Conservation (phyloP, 1,140 invertebrate species). For the Portunus trituberculatus region DNA sequence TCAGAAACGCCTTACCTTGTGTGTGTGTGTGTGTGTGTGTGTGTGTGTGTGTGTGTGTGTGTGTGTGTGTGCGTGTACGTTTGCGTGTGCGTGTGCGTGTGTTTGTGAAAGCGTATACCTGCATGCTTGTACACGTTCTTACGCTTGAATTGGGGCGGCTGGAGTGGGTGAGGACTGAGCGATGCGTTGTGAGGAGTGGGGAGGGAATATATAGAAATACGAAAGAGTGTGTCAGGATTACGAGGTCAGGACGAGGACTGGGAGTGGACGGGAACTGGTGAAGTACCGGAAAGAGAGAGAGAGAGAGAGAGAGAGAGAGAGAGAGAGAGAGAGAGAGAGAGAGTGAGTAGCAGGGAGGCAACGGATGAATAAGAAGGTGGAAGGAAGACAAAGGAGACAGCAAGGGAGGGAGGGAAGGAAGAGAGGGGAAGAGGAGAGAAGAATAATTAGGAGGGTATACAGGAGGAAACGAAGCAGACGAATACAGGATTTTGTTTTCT, state of each 20-base stretch:
- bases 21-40: background rate
- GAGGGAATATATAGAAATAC: background rate
- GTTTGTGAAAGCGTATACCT: background rate
- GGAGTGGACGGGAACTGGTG: no score
- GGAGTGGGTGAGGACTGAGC: no score
- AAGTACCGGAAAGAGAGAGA: background rate
- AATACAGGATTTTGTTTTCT: no score
- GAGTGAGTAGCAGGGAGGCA: background rate
- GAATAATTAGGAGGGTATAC: background rate
- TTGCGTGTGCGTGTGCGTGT: conserved; percentile 43
- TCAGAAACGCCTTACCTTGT: background rate
- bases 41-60: background rate
- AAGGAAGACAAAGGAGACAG: background rate
- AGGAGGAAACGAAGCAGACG: no score
- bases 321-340: background rate
- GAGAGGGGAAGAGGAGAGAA: background rate
- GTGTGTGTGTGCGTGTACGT: conserved; percentile 54
- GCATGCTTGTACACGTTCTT: background rate
- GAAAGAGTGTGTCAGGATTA: background rate
- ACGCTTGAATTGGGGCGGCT: no score
- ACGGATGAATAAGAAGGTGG: no score
- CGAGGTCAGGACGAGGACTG: no score
- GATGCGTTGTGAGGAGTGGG: no score
- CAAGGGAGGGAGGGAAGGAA: background rate
- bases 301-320: conserved; percentile 25